phyloP scores from a whole-genome alignment of 2,113 vertebrate genomes.

The Ameiurus melas region DNA sequence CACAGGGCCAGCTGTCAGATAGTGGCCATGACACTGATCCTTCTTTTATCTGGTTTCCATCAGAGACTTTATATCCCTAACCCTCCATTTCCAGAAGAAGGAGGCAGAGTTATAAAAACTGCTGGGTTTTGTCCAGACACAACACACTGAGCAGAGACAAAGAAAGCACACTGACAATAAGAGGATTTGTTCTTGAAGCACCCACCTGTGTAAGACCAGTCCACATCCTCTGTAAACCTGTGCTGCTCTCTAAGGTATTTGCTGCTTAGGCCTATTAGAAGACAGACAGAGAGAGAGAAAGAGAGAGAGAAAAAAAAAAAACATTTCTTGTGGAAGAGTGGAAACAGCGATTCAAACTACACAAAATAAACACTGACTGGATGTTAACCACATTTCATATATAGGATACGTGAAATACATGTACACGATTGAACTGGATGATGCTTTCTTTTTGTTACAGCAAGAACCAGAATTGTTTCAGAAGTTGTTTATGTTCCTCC shows the following conservation, averaged over 20 bases:
- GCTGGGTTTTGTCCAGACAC: constrained; percentile 11
- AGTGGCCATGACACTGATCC: constrained; percentile 13
- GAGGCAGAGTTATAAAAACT: neutral
- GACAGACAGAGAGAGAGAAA: neutral
- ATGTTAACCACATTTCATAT: neutral
- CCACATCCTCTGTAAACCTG: constrained; percentile 65
- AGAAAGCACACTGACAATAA: neutral
- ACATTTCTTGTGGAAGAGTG: neutral
- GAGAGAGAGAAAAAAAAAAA: neutral
- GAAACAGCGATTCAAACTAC: neutral
- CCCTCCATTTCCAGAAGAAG: neutral
- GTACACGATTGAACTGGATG: neutral
- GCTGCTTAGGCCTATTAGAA: constrained; percentile 49
- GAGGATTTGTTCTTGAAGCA: constrained; percentile 26
- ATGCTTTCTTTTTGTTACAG: neutral
- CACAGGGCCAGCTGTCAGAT: neutral
- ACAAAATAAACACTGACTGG: neutral
- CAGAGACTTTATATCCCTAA: neutral
- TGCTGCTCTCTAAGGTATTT: constrained; percentile 61
- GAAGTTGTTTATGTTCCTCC: neutral
- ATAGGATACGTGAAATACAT: neutral
- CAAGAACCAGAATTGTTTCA: neutral
- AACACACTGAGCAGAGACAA: neutral
- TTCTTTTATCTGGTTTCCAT: neutral
- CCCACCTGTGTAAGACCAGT: constrained; percentile 76